Evolutionary conservation across 2,888 invertebrate species (phyloP), one percentile per base, ranked within the genome.

Genomic region (Agrotis segetum): DNA sequence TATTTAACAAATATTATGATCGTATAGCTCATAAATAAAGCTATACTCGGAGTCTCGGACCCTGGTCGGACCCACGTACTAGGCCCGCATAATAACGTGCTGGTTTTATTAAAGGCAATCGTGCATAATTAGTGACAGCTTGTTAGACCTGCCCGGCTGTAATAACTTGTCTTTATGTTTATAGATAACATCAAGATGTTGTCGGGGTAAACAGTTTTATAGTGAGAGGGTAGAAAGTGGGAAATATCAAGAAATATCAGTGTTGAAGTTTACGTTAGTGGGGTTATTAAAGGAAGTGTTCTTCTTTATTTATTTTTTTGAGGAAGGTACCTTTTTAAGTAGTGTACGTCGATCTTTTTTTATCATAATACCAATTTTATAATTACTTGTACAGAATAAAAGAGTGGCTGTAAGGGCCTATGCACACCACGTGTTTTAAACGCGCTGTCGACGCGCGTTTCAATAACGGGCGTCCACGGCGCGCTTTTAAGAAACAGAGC

Each of bases 81-180:
- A 56, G 34, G 56, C 56, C 17, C 47, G 63, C n/a, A 56, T 34
- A 56, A 76, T 79, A 75, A 62, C 62, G 29, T 53, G 50, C 67
- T 49, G 76, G 79, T 73, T 75, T 72, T 79, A 81, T 71, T 65
- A 72, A 66, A 70, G 63, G 62, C 46, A 47, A 78, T 77, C 60
- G 17, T 76, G 78, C 65, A 71, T 81, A 78, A 81, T 81, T 81
- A 76, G 79, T 58, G 61, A 56, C 71, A 67, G 78, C 74, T 65
- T 78, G 75, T 72, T 58, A 64, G 67, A 52, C 29, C 58, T 59
- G n/a, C 63, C 61, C 44, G 29, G 49, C 55, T n/a, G 0, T 65
- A 62, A 77, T 62, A 66, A 65, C 50, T 56, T 65, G 64, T 65
- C 61, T 73, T 64, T 56, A 67, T 62, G 13, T 29, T 5, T 40